Base-by-base conservation (phyloP, 2,888 invertebrate species). In the Ornithoptera priamus region DNA sequence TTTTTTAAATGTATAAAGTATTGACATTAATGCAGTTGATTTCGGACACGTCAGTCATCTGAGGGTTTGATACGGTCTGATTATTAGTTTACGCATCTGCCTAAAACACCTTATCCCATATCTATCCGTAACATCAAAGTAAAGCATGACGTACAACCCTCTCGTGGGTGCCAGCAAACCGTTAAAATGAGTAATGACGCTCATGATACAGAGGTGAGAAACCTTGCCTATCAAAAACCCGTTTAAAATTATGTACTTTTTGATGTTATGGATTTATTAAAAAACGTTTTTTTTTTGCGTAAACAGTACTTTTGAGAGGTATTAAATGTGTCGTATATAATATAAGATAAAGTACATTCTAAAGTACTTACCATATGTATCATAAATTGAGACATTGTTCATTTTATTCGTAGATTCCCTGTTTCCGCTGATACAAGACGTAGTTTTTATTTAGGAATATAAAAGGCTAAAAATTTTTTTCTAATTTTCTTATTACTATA, bases 1-100 rank as follows among this genome's bases (percentile, higher is more conserved):
- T 20, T 57, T 57, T 18, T 2, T 10, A 20, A 57, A 57, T 57
- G 20, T 57, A 18, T 57, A 20, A 61, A 22, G n/a, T 18, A 46
- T 59, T 50, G 5, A 39, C 60, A 62, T 71, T 39, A 67, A 50
- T 15, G 46, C 30, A 20, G 63, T 67, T 58, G 56, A 59, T 63
- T 64, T 71, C 62, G 72, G 73, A 73, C 71, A 71, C 76, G 77
- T 76, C 74, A 69, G 74, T 74, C 78, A 79, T 79, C 85, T 86
- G 88, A 90, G 89, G 88, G 89, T 91, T 89, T 91, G 92, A 92
- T 91, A 90, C 88, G 90, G 84, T 86, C 87, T 86, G 90, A 92
- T 92, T 92, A 90, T 82, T 80, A 82, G 81, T 78, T 75, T 73
- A 78, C 81, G 78, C 92, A 92, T 92, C 92, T 92, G 92, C 91